phyloP scores from a whole-genome alignment of 2,113 vertebrate genomes.

The Cephalopterus ornatus region DNA sequence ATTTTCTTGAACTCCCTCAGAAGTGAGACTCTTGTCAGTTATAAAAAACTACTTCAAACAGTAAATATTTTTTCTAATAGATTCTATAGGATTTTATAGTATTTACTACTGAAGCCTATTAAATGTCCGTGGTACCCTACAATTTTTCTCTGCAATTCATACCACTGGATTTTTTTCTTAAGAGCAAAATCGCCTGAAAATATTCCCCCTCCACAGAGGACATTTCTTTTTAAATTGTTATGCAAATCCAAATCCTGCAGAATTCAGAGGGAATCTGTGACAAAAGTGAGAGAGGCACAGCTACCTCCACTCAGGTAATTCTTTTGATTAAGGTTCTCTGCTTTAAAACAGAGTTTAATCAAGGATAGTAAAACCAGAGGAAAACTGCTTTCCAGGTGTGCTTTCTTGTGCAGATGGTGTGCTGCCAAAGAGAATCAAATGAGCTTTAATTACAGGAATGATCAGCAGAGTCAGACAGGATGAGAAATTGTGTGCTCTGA shows the following conservation, averaged over 20 bases:
- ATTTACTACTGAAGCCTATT: not conserved
- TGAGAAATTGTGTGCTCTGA: slow-evolving; percentile 42
- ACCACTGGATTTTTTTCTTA: not conserved
- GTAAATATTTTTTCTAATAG: not conserved
- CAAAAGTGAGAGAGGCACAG: not conserved
- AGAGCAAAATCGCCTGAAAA: not conserved
- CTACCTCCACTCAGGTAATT: slow-evolving; percentile 20
- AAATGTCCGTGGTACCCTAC: not conserved
- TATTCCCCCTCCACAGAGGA: not conserved
- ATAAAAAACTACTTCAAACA: not conserved
- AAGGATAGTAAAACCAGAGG: slow-evolving; percentile 52
- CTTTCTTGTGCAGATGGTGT: slow-evolving; percentile 57
- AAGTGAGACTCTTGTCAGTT: not conserved
- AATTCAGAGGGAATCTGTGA: not conserved
- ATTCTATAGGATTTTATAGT: not conserved
- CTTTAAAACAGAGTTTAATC: slow-evolving; percentile 65
- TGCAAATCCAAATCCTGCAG: slow-evolving; percentile 27
- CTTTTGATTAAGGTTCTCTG: slow-evolving; percentile 53
- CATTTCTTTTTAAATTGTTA: not conserved
- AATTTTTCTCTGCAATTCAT: not conserved
- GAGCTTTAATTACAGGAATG: slow-evolving; percentile 58
- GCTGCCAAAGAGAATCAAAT: slow-evolving; percentile 59
- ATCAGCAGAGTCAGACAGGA: slow-evolving; percentile 40
- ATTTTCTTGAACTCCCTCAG: not conserved
- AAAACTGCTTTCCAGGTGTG: slow-evolving; percentile 57